These are phyloP conservation scores for Florisuga fusca DNA, from an alignment of 2,797 vertebrate genomes.

Conservation along the genomic window DNA sequence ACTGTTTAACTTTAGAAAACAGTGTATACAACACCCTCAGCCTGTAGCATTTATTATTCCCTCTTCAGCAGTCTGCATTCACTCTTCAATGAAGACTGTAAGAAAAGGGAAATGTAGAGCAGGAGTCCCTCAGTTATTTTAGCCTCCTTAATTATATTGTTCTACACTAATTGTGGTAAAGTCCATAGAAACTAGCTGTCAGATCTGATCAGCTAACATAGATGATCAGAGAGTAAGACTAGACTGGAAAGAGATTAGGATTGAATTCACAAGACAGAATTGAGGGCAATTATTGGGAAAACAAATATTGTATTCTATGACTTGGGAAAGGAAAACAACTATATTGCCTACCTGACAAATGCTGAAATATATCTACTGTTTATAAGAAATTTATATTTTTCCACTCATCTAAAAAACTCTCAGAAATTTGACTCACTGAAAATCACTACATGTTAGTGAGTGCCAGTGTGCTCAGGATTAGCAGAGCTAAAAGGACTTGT, in stretches of 20 bases:
- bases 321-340: neutral
- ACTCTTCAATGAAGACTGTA: neutral
- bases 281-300: neutral
- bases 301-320: neutral
- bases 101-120: neutral
- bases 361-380: neutral
- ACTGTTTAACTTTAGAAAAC: no score
- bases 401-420: neutral
- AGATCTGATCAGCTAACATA: neutral
- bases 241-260: neutral
- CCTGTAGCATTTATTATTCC: neutral
- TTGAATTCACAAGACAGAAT: neutral
- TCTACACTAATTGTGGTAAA: neutral
- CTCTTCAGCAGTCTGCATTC: neutral
- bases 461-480: neutral
- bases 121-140: neutral
- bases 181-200: neutral
- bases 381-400: neutral
- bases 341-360: neutral
- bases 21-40: neutral
- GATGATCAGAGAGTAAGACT: neutral
- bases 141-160: neutral
- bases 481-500: neutral
- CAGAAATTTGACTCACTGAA: neutral
- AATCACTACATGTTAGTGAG: neutral